Evolutionary conservation across 2,113 vertebrate genomes (phyloP).

Genomic region (Xenopus tropicalis): UCB_Xtro_10.0 CM004444.2:131578501-131579000

Average conservation of each 20-base stretch:
- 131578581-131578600: slow-evolving; percentile 15
- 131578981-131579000: too few species aligned
- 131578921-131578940: too few species aligned
- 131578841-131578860: too few species aligned
- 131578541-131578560: slow-evolving; percentile 4
- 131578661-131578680: slow-evolving; percentile 34
- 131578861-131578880: too few species aligned
- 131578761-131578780: slow-evolving; percentile 1
- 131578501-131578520: slow-evolving; percentile 32
- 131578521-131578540: slow-evolving; percentile 22
- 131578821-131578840: too few species aligned
- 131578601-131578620: slow-evolving; percentile 17
- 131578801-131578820: neutral
- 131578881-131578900: too few species aligned
- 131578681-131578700: slow-evolving; percentile 19
- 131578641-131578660: slow-evolving; percentile 19
- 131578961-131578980: too few species aligned
- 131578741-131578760: slow-evolving; percentile 10
- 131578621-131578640: slow-evolving; percentile 35
- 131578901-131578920: too few species aligned
- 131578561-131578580: slow-evolving; percentile 15
- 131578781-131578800: neutral
- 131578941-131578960: too few species aligned
- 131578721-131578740: slow-evolving; percentile 27
- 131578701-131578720: slow-evolving; percentile 22